Evolutionary conservation across 2,888 invertebrate species (phyloP), one percentile per base, ranked within the genome.

Genomic region (Chalcis sispes): DNA sequence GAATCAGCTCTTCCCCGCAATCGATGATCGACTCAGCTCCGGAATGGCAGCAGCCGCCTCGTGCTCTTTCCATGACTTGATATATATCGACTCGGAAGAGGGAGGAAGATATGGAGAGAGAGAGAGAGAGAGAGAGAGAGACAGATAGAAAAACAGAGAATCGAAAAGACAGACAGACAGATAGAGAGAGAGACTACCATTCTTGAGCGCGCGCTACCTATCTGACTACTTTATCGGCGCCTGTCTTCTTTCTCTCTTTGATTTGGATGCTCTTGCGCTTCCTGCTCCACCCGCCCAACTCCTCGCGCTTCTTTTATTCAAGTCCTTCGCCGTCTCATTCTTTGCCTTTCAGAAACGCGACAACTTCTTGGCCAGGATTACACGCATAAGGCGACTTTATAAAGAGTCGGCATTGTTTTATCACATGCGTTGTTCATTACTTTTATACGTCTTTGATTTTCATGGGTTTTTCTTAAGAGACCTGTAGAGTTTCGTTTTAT

Each of bases 171-270:
- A n/a, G 13, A 48, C 29, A 7, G 10, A 20, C 8, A 40, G 40
- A 3, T 7, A 46, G 27, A 59, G 29, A 1, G n/a, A n/a, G n/a
- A n/a, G n/a, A n/a, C n/a, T n/a, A n/a, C n/a, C n/a, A n/a, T n/a
- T n/a, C n/a, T n/a, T n/a, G 29, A 67, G n/a, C 56, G 48, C 20
- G 15, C 18, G 48, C 50, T 32, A 72, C 50, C 61, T 76, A 76
- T 76, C 76, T 62, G 76, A 76, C 71, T 72, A 72, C 72, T 76
- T 76, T 76, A 76, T 76, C 76, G 76, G 72, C 56, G 71, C 32
- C 71, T 54, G 65, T 64, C 75, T 54, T 70, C 70, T 65, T 65
- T 59, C 66, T 75, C 71, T 75, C 65, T 69, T 61, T 70, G 42
- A 20, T 27, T 58, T 18, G 36, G 48, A 18, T 23, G 59, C 61